These are phyloP conservation scores for Semnornis frantzii DNA, from an alignment of 2,113 vertebrate species.

Conservation along the genomic window DNA sequence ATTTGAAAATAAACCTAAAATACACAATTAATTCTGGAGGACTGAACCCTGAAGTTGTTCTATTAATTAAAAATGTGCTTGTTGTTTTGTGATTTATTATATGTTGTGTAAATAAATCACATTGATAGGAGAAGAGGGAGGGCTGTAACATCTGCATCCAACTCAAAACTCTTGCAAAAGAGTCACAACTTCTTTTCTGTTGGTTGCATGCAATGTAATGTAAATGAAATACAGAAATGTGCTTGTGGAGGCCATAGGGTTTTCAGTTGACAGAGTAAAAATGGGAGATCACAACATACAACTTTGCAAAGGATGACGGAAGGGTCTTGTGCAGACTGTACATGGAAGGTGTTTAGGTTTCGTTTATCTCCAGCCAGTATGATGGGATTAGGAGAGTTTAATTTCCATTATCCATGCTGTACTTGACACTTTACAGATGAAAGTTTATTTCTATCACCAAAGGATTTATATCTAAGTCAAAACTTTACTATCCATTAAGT, in stretches of 20 bases:
- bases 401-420: not conserved
- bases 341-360: not conserved
- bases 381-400: not conserved
- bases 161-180: not conserved
- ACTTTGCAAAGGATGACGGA: not conserved
- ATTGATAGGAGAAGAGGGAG: not conserved
- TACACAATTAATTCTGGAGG: not conserved
- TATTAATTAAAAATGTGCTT: not conserved
- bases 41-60: not conserved
- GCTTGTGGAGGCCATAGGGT: rapidly evolving
- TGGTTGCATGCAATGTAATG: not conserved
- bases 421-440: not conserved
- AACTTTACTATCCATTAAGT: not conserved
- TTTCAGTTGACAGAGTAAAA: not conserved
- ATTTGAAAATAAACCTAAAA: constrained; percentile 17
- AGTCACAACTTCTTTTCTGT: not conserved
- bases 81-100: not conserved
- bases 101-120: not conserved
- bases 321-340: not conserved
- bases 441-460: not conserved
- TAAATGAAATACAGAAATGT: not conserved
- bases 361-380: not conserved
- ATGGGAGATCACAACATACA: not conserved
- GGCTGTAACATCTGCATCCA: not conserved
- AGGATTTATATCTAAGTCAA: not conserved